Percentiles rank a stretch among this genome's conserved stretches.
These are phyloP conservation scores for Cinclus mexicanus DNA, from an alignment of 2,113 vertebrate species.

Conservation along the genomic window DNA sequence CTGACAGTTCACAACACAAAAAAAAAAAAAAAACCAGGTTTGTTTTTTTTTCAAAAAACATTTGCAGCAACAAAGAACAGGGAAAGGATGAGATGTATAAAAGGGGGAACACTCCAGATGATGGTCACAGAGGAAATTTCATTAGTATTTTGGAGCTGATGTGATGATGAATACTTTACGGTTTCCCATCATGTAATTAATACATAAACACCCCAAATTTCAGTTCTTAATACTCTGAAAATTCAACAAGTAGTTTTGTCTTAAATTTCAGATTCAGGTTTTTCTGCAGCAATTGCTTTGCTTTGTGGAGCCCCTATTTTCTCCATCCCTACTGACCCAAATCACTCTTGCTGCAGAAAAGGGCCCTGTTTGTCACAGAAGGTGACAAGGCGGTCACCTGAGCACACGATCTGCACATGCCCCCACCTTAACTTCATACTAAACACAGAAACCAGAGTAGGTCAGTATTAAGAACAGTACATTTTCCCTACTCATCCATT, in stretches of 20 bases:
- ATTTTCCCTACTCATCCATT: neutral
- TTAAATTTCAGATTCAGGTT: neutral
- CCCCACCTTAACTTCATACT: neutral
- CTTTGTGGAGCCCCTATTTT: neutral
- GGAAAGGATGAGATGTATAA: neutral
- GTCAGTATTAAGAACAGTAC: neutral
- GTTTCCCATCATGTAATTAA: neutral
- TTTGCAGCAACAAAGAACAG: neutral
- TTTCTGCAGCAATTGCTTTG: neutral
- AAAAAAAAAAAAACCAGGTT: neutral
- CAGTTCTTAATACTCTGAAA: neutral
- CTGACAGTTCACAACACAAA: neutral
- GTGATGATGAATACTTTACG: rapidly evolving
- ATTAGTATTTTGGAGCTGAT: neutral
- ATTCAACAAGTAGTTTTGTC: neutral
- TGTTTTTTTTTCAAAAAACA: neutral
- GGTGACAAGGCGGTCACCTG: neutral
- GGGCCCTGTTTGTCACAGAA: neutral
- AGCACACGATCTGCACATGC: neutral
- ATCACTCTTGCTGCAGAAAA: neutral
- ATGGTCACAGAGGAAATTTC: neutral
- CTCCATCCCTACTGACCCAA: neutral
- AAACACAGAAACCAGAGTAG: neutral
- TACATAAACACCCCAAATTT: neutral
- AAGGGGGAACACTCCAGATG: neutral